Evolutionary conservation across 2,113 vertebrate species (phyloP).

Genomic region (Dolichallabes microphthalmus): DNA sequence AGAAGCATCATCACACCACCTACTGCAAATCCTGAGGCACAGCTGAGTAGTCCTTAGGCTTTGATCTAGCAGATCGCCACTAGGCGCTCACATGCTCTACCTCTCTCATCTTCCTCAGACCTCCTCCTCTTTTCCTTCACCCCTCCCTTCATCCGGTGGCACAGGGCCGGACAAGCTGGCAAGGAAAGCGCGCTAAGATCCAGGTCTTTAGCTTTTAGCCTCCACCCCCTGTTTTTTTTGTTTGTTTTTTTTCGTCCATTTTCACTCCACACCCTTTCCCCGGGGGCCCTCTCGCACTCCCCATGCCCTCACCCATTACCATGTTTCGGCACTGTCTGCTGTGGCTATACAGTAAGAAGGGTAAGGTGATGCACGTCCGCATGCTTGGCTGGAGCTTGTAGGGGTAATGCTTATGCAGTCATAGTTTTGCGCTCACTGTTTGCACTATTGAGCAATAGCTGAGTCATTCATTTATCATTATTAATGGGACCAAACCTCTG

Average conservation of each 20-base stretch:
- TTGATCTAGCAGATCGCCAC: conserved; percentile 4
- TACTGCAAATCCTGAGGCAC: not conserved
- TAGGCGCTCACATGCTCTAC: conserved; percentile 28
- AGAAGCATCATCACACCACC: not conserved
- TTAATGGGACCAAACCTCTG: not conserved
- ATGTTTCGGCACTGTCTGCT: conserved; percentile 99
- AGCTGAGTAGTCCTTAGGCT: not conserved
- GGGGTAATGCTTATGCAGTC: conserved; percentile 21
- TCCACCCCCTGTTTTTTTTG: conserved; percentile 22
- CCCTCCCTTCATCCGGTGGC: conserved; percentile 20
- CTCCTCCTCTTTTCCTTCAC: conserved; percentile 24
- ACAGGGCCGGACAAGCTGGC: conserved; percentile 32
- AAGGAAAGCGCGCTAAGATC: conserved; percentile 34
- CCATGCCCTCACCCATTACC: conserved; percentile 97
- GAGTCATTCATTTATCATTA: conserved; percentile 15
- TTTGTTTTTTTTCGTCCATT: conserved; percentile 21
- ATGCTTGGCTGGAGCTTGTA: conserved; percentile 52
- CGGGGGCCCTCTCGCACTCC: conserved; percentile 65
- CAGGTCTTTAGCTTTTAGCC: conserved; percentile 53
- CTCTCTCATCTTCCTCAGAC: conserved; percentile 19
- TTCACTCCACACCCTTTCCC: conserved; percentile 56
- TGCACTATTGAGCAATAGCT: conserved; percentile 9
- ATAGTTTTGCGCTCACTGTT: conserved; percentile 4
- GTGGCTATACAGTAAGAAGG: conserved; percentile 97
- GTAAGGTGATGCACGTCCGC: conserved; percentile 78